These are phyloP conservation scores for Mayetiola destructor DNA, from an alignment of 2,888 invertebrate genomes.

Conservation along the genomic window DNA sequence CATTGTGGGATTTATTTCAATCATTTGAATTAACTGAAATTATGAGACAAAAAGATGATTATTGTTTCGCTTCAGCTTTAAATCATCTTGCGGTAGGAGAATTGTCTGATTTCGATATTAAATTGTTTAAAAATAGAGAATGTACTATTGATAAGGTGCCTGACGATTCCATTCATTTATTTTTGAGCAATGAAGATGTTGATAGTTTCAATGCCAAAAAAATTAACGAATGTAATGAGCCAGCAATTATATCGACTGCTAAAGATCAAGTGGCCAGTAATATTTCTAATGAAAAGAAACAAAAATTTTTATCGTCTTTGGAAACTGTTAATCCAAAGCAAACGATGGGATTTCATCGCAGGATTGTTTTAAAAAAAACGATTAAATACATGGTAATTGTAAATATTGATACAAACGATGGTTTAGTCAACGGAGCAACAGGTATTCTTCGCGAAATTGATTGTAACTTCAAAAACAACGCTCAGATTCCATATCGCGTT, in stretches of 20 bases:
- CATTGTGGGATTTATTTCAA: constrained; percentile 21
- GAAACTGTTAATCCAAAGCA: too few species aligned
- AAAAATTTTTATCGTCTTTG: too few species aligned
- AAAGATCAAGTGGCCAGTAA: background rate
- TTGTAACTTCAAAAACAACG: constrained; percentile 10
- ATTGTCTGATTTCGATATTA: constrained; percentile 20
- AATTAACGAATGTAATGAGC: too few species aligned
- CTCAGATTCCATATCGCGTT: background rate
- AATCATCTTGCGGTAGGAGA: constrained; percentile 22
- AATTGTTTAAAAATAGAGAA: constrained; percentile 19
- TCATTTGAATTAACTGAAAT: constrained; percentile 24
- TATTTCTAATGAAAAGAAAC: background rate
- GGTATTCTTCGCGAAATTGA: background rate
- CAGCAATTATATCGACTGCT: too few species aligned
- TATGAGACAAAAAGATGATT: constrained; percentile 25
- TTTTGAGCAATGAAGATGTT: background rate
- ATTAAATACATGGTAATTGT: background rate
- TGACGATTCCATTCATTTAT: background rate
- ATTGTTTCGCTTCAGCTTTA: constrained; percentile 21
- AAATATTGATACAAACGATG: constrained; percentile 14
- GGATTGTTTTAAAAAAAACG: too few species aligned
- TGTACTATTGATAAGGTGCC: background rate
- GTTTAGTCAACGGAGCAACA: constrained; percentile 15
- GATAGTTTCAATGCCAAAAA: background rate
- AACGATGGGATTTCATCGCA: too few species aligned